Base-by-base conservation (phyloP, 1,140 invertebrate genomes). In the Aphidius gifuensis region DNA sequence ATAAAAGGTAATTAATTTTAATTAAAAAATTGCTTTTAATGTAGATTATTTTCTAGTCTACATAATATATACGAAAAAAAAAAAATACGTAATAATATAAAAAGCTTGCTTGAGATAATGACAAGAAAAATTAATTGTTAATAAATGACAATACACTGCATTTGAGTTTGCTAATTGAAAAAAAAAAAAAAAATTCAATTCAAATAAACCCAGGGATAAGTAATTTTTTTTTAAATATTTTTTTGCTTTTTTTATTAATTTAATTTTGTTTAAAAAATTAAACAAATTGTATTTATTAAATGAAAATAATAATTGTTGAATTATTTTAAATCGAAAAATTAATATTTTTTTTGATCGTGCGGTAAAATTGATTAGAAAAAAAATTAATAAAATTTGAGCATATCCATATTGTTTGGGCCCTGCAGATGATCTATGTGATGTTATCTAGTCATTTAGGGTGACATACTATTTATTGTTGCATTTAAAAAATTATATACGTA, bases 111-210 rank as follows among this genome's bases (percentile, higher is more conserved):
- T 47, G 51, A 46, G 6, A 42, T 21, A 60, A 16, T 16, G 16
- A 16, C 16, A 49, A 48, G 46, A 57, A 55, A 23, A 48, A 63
- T 58, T 63, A 63, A 58, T 66, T 68, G 64, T 48, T 63, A 69
- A 74, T 68, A 57, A 67, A 70, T 61, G 74, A 75, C 74, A 77
- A 76, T 77, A 77, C 69, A 75, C 69, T 49, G 68, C 66, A 73
- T 73, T 73, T 70, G 57, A 55, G 66, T 71, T 75, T 38, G n/a
- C 2, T 58, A 65, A 40, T 55, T 61, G 44, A 7, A 50, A 23
- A 46, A 51, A 49, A 40, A 42, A 40, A 8, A n/a, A 50, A 32
- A 40, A 6, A 51, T 51, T 9, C 38, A 32, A 21, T 16, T 55
- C 40, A 53, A 16, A 4, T 9, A 32, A 3, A 60, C 43, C 38